Base-by-base conservation (phyloP, 2,888 invertebrate genomes). In the Cataglyphis albicans region DNA sequence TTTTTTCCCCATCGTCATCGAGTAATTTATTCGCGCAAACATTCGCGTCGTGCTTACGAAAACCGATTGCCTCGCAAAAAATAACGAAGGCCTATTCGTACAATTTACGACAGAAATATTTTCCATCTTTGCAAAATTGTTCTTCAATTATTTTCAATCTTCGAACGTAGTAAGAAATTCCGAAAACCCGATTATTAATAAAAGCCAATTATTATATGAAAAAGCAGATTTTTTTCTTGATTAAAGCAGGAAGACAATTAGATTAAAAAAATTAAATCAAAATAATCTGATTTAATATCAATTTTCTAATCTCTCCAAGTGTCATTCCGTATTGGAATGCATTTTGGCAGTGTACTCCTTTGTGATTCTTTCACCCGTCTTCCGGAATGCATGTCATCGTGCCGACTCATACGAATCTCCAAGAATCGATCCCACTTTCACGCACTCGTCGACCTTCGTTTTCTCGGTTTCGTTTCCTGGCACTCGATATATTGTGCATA, bases 341-440 rank as follows among this genome's bases (percentile, higher is more conserved):
- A 64, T 10, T 55, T 25, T 38, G 75, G 32, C n/a, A 25, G 12
- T 44, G 44, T 32, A 32, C 18, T 38, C 21, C 25, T 74, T 29
- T 44, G 32, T 59, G 52, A 63, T 41, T 59, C 73, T 41, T 55
- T 75, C 59, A 25, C 55, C 67, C 65, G 35, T 64, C 84, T 83
- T 84, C 82, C 86, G 81, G 78, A 55, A 70, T 76, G 55, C 73
- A 87, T 84, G 84, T 84, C 87, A 81, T 82, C 84, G 57, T 38
- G 65, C 25, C 84, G 76, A 84, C 84, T 84, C 85, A 82, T 64
- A 41, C 32, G n/a, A 65, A 63, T 10, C 73, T 85, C 82, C 85
- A 21, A 84, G 85, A 88, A 90, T 73, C 68, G 61, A 87, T 86
- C 64, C 70, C 64, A 70, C 78, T 81, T 82, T 82, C 82, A 59